Evolutionary conservation across 1,140 invertebrate genomes (phyloP), one percentile per base, ranked within the genome.

Genomic region (Berghia stephanieae): DNA sequence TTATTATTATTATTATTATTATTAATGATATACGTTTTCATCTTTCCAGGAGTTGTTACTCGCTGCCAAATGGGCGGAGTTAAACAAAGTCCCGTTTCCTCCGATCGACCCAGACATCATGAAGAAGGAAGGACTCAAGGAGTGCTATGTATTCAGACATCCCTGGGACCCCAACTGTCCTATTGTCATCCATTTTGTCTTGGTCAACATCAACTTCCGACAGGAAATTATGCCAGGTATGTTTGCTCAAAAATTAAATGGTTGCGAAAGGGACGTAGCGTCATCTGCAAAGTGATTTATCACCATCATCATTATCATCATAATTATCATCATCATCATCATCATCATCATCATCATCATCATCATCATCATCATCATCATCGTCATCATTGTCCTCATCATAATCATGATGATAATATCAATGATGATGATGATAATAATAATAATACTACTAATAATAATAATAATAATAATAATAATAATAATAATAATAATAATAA

Each of bases 91-190:
- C 44, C 88, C 88, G 21, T 91, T 91, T 79, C 91, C 91, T 5
- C 87, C 88, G 1, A 89, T 91, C 60, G 85, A 89, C 81, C 85
- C 89, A 16, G 80, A 82, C n/a, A 85, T 88, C 27, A 73, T 85
- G 46, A 80, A 89, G 38, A 81, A 86, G 43, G 84, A 90, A 49
- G 88, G 90, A 8, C 78, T 90, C 1, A 88, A 87, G 77, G 90
- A 91, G 83, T 88, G 86, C 70, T 91, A 91, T 75, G 86, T 91
- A 0, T 91, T 91, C 79, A 87, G 88, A 78, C 84, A 91, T 75
- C 83, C 86, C 0, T 81, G 79, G 6, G 89, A 91, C 79, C 88
- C 86, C 13, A 84, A 87, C 76, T 90, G 90, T 80, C 91, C 91
- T 4, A 85, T 90, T 6, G 88, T 91, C 16, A 68, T 91, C 18